Conservation (phyloP, 1,140 invertebrate species). For the Proctacanthus coquilletti region DNA sequence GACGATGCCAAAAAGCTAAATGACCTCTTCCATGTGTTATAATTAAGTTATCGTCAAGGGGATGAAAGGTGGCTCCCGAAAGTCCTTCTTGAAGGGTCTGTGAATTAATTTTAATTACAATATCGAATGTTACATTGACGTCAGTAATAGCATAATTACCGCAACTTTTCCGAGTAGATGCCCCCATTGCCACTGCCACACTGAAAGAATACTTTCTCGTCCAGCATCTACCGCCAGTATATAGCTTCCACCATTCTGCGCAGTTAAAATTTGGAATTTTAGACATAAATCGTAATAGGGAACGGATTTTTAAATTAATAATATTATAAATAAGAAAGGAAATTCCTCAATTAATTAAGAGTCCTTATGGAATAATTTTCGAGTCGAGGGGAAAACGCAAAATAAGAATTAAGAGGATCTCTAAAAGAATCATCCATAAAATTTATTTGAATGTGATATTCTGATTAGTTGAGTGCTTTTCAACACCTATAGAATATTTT, state of each 20-base stretch:
- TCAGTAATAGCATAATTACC: conserved; percentile 33
- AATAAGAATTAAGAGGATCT: too few species aligned
- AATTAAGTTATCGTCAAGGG: conserved; percentile 79
- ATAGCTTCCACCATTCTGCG: conserved; percentile 73
- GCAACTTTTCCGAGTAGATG: conserved; percentile 76
- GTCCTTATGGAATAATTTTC: too few species aligned
- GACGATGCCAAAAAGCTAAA: conserved; percentile 80
- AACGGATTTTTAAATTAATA: background rate
- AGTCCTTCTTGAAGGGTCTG: conserved; percentile 78
- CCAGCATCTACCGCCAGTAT: conserved; percentile 72
- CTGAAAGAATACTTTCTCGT: conserved; percentile 68
- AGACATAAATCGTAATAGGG: background rate
- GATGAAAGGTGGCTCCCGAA: conserved; percentile 81
- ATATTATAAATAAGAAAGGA: too few species aligned
- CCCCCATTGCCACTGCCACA: conserved; percentile 84
- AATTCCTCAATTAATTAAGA: too few species aligned
- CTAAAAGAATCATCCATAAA: too few species aligned
- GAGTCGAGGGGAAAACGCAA: too few species aligned
- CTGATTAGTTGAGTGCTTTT: too few species aligned
- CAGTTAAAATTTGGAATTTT: too few species aligned
- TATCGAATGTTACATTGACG: background rate
- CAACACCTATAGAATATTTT: too few species aligned
- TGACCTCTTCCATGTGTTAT: conserved; percentile 88
- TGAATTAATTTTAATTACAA: conserved; percentile 10
- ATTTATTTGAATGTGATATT: too few species aligned